Conservation (phyloP, 1,140 invertebrate species). For the Polypedilum vanderplanki region DNA sequence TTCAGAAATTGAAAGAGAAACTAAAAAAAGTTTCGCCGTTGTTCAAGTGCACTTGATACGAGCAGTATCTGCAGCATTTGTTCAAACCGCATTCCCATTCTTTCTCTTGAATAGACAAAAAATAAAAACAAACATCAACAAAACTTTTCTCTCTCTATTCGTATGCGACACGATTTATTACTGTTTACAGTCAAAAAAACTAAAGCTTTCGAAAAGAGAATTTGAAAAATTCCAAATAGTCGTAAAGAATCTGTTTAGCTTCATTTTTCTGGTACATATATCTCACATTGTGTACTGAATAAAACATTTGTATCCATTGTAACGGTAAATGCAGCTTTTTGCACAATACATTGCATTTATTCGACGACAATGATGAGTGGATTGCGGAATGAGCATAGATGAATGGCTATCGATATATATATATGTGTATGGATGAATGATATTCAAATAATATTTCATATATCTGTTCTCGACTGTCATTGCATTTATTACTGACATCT, state of each 20-base stretch:
- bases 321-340: neutral
- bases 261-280: neutral
- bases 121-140: neutral
- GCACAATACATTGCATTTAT: too few relatives aligned
- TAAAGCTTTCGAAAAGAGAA: neutral
- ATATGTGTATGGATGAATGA: neutral
- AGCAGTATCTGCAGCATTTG: neutral
- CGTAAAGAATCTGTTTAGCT: constrained; percentile 12
- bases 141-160: neutral
- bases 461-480: neutral
- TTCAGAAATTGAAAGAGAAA: too few relatives aligned
- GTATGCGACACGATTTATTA: constrained; percentile 3
- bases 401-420: neutral
- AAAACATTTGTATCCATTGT: neutral
- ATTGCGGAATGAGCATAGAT: neutral
- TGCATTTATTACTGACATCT: constrained; percentile 2
- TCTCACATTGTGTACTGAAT: neutral
- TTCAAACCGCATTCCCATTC: neutral
- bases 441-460: too few relatives aligned
- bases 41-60: neutral
- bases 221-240: neutral
- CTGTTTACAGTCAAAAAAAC: constrained; percentile 12
- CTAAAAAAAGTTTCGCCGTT: too few relatives aligned
- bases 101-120: neutral
- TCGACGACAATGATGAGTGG: neutral